Evolutionary conservation across 2,797 vertebrate genomes (phyloP), one percentile per base, ranked within the genome.

Genomic region (Esox masquinongy): DNA sequence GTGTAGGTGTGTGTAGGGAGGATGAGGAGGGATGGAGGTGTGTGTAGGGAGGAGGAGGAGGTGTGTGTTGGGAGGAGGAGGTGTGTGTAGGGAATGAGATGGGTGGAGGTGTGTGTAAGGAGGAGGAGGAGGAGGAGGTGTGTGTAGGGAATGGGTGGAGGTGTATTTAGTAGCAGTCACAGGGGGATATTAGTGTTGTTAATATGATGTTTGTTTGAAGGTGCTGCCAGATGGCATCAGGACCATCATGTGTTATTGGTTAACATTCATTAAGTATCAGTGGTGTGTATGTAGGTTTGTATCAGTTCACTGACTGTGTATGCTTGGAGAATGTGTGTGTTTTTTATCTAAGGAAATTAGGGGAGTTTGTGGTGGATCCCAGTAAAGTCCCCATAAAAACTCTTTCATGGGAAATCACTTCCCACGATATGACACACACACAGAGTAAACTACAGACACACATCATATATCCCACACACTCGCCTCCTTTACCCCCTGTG

Each of bases 321-420:
- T 86, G 88, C 39, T 47, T 47, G 43, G 43, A 47, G 43, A 47
- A 47, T 47, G 43, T 88, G 79, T 69, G 69, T 80, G 82, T 86
- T 31, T 51, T 53, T 71, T 22, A 63, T 51, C 69, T 49, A 34
- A 22, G 56, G 31, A 90, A 91, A 89, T 93, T 87, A 91, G 82
- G 83, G 88, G 87, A 85, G 87, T 85, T 92, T 94, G 92, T 91
- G 91, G 91, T 91, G 80, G 78, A 90, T 92, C 89, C 88, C 82
- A 82, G 85, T 83, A 81, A 94, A 92, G 86, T 80, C 88, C 84
- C 78, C 81, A 85, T 94, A 93, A 94, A 94, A 93, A 90, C 72
- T 83, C 82, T 87, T 22, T 93, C 92, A 92, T 83, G 87, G 86
- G 93, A 94, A 90, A 92, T 87, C 88, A 84, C 86, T 92, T 93